Evolutionary conservation across 53 echinoderm and acorn worm genomes (phyloP).

Genomic region (Luidia sarsii): DNA sequence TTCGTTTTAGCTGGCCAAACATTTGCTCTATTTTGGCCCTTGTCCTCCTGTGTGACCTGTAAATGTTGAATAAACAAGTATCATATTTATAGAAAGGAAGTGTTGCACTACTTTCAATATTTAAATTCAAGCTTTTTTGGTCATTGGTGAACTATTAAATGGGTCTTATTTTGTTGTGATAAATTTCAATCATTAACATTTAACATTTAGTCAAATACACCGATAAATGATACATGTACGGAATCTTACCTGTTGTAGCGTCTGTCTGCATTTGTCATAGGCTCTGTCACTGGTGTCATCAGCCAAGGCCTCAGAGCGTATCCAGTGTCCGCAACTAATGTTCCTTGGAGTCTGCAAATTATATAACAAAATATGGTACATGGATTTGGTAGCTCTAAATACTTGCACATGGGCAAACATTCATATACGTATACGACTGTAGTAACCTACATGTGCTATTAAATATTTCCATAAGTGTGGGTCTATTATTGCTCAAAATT

Average conservation of each 20-base stretch:
- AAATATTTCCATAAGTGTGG: no score
- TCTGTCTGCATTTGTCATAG: slow-evolving; percentile 3
- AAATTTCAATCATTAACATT: no score
- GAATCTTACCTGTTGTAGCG: slow-evolving; percentile 33
- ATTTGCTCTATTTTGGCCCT: slow-evolving; percentile 5
- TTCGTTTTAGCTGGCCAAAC: not conserved
- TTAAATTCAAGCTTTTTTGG: no score
- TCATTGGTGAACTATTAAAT: no score
- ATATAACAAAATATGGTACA: not conserved
- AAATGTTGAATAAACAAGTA: not conserved
- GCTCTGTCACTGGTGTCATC: slow-evolving; percentile 48
- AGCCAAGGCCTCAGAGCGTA: slow-evolving; percentile 35
- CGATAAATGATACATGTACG: not conserved
- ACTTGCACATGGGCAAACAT: no score
- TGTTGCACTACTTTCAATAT: not conserved
- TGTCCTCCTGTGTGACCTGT: slow-evolving; percentile 22
- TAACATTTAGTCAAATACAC: no score
- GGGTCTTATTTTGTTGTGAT: no score
- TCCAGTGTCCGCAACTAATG: not conserved
- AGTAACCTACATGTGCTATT: no score
- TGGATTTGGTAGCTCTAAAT: no score
- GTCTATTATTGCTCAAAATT: no score
- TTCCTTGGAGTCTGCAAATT: not conserved
- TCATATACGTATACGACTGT: no score
- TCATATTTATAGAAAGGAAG: no score